Conservation (phyloP, 64 coral and sea anemone species). For the Platygyra sinensis region DNA sequence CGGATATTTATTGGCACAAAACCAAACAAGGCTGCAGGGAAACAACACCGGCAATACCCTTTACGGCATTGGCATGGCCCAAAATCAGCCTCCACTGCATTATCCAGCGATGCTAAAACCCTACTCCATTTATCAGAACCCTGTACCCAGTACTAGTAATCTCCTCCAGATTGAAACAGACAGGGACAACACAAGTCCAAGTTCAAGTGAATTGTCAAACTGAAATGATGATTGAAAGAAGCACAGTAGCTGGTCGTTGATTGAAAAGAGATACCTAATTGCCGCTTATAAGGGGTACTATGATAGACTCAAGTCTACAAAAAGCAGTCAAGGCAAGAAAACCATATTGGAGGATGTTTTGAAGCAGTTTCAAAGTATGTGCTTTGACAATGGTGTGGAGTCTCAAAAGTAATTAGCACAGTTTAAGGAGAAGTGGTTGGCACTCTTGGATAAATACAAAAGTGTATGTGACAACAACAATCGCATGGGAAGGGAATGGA, state of each 20-base stretch:
- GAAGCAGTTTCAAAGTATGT: conserved; percentile 63
- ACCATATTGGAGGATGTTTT: conserved; percentile 51
- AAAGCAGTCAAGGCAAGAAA: conserved; percentile 67
- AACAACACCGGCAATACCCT: conserved; percentile 35
- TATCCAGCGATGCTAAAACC: conserved; percentile 40
- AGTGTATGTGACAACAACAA: conserved; percentile 54
- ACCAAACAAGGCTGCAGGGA: conserved; percentile 32
- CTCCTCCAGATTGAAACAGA: background rate
- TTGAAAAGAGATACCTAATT: conserved; percentile 39
- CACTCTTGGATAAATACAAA: conserved; percentile 62
- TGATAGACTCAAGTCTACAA: conserved; percentile 46
- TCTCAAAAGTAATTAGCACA: conserved; percentile 59
- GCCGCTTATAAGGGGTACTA: conserved; percentile 38
- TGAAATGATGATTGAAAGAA: conserved; percentile 23
- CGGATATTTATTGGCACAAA: conserved; percentile 24
- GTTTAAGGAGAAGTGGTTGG: conserved; percentile 73
- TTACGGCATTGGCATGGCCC: conserved; percentile 5
- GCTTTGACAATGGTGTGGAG: conserved; percentile 64
- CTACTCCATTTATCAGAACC: conserved; percentile 33
- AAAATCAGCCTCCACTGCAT: conserved; percentile 32
- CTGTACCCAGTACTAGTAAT: conserved; percentile 12
- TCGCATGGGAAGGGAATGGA: conserved; percentile 37
- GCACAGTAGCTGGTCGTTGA: conserved; percentile 31
- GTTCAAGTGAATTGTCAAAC: conserved; percentile 20
- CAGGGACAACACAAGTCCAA: conserved; percentile 11